Conservation (phyloP, 2,113 vertebrate species). For the Neogobius melanostomus region DNA sequence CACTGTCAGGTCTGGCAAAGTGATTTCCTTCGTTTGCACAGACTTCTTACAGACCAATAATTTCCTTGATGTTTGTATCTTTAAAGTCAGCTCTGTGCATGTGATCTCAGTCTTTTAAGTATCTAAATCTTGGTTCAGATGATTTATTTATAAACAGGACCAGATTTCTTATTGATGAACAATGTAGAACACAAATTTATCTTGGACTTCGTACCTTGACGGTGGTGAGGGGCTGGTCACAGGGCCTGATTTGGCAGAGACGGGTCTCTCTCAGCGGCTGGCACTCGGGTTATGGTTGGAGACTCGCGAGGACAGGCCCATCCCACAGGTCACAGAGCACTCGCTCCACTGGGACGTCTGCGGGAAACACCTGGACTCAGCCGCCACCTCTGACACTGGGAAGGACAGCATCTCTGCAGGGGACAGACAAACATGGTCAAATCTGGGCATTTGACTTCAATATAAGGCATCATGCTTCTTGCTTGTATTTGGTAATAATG, state of each 20-base stretch:
- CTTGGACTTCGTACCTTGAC: constrained; percentile 54
- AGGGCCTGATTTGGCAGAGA: constrained; percentile 70
- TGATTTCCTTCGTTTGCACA: too few species aligned
- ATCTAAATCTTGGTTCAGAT: too few species aligned
- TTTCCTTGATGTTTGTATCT: too few species aligned
- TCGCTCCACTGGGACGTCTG: constrained; percentile 75
- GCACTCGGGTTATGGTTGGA: constrained; percentile 74
- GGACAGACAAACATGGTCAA: not conserved
- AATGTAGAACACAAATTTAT: not conserved
- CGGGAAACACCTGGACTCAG: constrained; percentile 55
- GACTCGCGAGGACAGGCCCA: constrained; percentile 76
- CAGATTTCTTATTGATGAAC: too few species aligned
- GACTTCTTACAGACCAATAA: too few species aligned
- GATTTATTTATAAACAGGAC: too few species aligned
- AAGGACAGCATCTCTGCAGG: constrained; percentile 53
- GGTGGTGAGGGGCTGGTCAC: constrained; percentile 35
- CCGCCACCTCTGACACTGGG: constrained; percentile 29
- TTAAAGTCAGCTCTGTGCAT: too few species aligned
- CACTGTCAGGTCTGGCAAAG: too few species aligned
- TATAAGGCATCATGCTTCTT: not conserved
- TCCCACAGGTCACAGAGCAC: constrained; percentile 76
- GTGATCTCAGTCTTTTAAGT: too few species aligned
- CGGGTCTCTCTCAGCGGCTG: constrained; percentile 69
- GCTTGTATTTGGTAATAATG: too few species aligned
- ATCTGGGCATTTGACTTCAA: not conserved